Evolutionary conservation across 2,113 vertebrate genomes (phyloP).

Genomic region (Barbus barbus): DNA sequence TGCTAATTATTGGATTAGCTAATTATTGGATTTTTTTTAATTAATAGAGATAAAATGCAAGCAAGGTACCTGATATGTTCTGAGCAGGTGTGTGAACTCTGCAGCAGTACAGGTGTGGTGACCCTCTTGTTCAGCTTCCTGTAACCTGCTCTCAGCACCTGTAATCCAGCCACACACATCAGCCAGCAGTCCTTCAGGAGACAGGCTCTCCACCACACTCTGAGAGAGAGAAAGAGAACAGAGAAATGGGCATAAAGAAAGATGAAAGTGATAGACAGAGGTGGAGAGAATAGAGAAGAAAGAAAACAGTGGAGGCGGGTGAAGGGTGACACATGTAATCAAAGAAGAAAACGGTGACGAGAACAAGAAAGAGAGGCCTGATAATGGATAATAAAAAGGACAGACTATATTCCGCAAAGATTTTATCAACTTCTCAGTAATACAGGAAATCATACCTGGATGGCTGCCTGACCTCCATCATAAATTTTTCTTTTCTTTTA

Average conservation of each 20-base stretch:
- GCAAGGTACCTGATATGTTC: constrained; percentile 78
- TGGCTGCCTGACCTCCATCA: constrained; percentile 3
- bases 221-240: constrained; percentile 59
- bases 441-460: neutral
- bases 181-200: constrained; percentile 80
- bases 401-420: constrained; percentile 41
- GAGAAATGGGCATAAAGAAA: neutral
- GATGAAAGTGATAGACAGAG: constrained; percentile 21
- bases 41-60: constrained; percentile 24
- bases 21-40: neutral
- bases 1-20: neutral
- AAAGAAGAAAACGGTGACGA: too few species aligned
- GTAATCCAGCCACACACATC: constrained; percentile 80
- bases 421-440: neutral
- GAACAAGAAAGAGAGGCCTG: constrained; percentile 2
- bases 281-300: neutral
- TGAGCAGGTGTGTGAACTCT: constrained; percentile 73
- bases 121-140: constrained; percentile 32
- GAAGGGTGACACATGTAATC: neutral
- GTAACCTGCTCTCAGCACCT: constrained; percentile 66
- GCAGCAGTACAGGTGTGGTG: constrained; percentile 30
- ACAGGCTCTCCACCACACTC: constrained; percentile 83
- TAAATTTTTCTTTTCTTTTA: neutral
- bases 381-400: constrained; percentile 11
- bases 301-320: neutral